Base-by-base conservation (phyloP, 2,888 invertebrate species). In the Mesorhabditis sp. region DNA sequence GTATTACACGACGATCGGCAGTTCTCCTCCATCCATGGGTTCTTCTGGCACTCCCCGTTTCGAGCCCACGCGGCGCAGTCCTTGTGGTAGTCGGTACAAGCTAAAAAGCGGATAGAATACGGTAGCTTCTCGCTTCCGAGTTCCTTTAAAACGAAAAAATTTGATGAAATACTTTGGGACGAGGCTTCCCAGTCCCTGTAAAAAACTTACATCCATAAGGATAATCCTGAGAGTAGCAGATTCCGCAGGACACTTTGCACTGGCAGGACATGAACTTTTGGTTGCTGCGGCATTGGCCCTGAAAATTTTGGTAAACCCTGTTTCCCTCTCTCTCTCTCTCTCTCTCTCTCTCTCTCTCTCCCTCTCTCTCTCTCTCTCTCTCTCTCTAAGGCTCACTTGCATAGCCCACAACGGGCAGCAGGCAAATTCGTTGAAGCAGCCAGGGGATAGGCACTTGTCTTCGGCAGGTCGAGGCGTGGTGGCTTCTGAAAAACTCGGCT, bases 401-500 rank as follows among this genome's bases (percentile, higher is more conserved):
- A 76, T 71, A 0, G 79, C 82, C 83, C 81, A 82, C 4, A 73
- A 62, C 5, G 76, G 72, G 68, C 82, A 82, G 67, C 83, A 83
- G 13, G 77, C 74, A 66, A 82, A 76, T 64, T 83, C 83, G 68
- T 83, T 83, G 73, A 62, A 83, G 70, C 83, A 83, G 62, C 80
- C 80, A 65, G 76, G 76, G 4, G 74, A 72, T n/a, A 63, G 64
- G 67, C 72, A 74, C 42, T 64, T 65, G 10, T 65, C 45, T 63
- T 63, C 15, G 41, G 41, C 70, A 41, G 70, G 43, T 5, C 65
- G 43, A 5, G 66, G 61, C 7, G 68, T 65, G 10, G 43, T 62
- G 43, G 68, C 15, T 13, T 6, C 43, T 65, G 42, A 42, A 42
- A 50, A 28, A 28, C 28, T 10, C 1, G 15, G 15, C n/a, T 10